Evolutionary conservation across 2,797 vertebrate species (phyloP).

Genomic region (Rhabdophis nuchalis): DNA sequence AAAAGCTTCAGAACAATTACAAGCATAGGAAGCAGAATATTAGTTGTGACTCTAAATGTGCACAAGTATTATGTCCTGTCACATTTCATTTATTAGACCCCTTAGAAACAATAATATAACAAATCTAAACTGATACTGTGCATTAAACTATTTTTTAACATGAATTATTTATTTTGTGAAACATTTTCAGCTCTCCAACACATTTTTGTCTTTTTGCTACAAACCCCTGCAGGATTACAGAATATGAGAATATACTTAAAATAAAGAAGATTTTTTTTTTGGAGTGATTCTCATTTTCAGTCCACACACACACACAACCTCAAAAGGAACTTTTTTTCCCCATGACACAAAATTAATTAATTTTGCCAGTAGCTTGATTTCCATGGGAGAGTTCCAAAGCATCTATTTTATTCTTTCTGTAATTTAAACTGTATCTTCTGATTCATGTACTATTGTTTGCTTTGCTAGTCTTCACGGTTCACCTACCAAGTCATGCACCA

Average conservation of each 20-base stretch:
- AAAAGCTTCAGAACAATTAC: not conserved
- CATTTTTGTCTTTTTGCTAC: not conserved
- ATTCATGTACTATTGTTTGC: constrained; percentile 26
- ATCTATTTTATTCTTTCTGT: constrained; percentile 4
- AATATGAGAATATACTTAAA: not conserved
- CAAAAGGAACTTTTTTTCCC: constrained; percentile 33
- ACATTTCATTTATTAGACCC: constrained; percentile 3
- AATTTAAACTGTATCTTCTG: constrained; percentile 32
- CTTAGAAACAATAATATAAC: not conserved
- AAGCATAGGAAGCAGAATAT: not conserved
- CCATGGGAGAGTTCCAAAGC: not conserved
- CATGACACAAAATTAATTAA: constrained; percentile 47
- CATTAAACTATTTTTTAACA: not conserved
- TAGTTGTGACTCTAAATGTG: not conserved
- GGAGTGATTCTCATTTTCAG: constrained; percentile 22
- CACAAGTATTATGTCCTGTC: not conserved
- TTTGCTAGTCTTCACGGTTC: constrained; percentile 35
- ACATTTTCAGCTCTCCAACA: not conserved
- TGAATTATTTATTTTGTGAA: not conserved
- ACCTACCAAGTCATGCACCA: constrained; percentile 17
- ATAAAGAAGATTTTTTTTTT: not conserved
- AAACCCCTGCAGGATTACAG: not conserved
- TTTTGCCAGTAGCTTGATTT: constrained; percentile 48
- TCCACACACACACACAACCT: not conserved
- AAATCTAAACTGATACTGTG: not conserved